These are phyloP conservation scores for Mythimna albipuncta DNA, from an alignment of 2,888 invertebrate genomes.

Conservation along the genomic window DNA sequence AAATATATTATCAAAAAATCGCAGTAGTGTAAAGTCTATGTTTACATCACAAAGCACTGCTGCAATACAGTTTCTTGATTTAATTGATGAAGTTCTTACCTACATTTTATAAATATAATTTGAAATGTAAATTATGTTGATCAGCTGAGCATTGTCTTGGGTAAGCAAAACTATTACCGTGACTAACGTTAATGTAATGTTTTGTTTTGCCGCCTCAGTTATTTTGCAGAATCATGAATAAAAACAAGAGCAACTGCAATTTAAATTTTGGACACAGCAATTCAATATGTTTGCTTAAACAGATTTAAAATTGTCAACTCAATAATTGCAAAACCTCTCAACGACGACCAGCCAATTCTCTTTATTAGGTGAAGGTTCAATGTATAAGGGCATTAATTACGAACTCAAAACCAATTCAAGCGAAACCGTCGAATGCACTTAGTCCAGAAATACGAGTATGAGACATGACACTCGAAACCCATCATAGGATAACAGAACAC, in stretches of 20 bases:
- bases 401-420: slow-evolving; percentile 53
- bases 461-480: slow-evolving; percentile 58
- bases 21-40: not conserved
- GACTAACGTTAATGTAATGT: slow-evolving; percentile 15
- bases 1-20: no score
- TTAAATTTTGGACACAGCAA: not conserved
- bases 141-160: slow-evolving; percentile 5
- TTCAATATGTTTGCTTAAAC: slow-evolving; percentile 24
- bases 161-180: slow-evolving; percentile 23
- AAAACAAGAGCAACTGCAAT: not conserved
- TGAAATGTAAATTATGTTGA: not conserved
- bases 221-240: not conserved
- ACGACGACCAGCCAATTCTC: slow-evolving; percentile 19
- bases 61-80: not conserved
- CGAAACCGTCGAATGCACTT: slow-evolving; percentile 55
- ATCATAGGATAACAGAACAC: slow-evolving; percentile 67
- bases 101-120: not conserved
- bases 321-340: slow-evolving; percentile 19
- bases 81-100: slow-evolving; percentile 1
- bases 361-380: slow-evolving; percentile 52
- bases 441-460: slow-evolving; percentile 56
- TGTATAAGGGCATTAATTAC: slow-evolving; percentile 53
- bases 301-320: not conserved
- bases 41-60: not conserved
- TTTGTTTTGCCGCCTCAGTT: slow-evolving; percentile 8